Base-by-base conservation (phyloP, 2,888 invertebrate genomes). In the Nephrotoma guestfalica region DNA sequence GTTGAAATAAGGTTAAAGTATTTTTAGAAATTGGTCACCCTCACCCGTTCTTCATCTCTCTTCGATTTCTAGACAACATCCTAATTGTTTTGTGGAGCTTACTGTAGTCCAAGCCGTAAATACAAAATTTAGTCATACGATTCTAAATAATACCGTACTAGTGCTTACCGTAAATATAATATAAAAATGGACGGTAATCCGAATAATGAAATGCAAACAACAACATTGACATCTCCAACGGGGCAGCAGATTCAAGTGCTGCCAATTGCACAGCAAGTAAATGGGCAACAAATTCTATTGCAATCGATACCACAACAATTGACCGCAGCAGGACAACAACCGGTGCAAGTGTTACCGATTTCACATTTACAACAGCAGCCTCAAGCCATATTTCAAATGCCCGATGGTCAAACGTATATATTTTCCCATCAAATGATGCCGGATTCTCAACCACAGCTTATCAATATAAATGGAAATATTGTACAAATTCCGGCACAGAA, bases 391-490 rank as follows among this genome's bases (percentile, higher is more conserved):
- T 95, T 98, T 47, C 98, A 98, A 91, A 96, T 97, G 0, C 94
- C 97, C 0, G 98, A 98, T 91, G 98, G 98, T 0, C 98, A 98
- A 91, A 97, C 98, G 0, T 96, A 96, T 89, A 94, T 97, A 87
- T 97, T 97, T 90, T 91, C 91, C 87, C 98, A 98, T 90, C 96
- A 97, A 0, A 93, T 94, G 45, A 92, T 94, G 84, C 90, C 94
- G 18, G 91, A 93, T 86, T 93, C 93, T 88, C 93, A 93, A 88
- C 90, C 94, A 0, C 94, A 95, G 90, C 94, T 94, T 1, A 94
- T 94, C 7, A 92, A 92, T 87, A 90, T 92, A 5, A 92, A 92
- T 88, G 92, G 91, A 0, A 91, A 92, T 87, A 87, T 92, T 13
- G 90, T 91, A 87, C 92, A 92, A 88, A 91, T 92, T 43, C 90